A percentile compares a stretch with the other conserved stretches of the same genome.
These are phyloP conservation scores for Donacobius atricapilla DNA, from an alignment of 2,113 vertebrate species.

Conservation along the genomic window DNA sequence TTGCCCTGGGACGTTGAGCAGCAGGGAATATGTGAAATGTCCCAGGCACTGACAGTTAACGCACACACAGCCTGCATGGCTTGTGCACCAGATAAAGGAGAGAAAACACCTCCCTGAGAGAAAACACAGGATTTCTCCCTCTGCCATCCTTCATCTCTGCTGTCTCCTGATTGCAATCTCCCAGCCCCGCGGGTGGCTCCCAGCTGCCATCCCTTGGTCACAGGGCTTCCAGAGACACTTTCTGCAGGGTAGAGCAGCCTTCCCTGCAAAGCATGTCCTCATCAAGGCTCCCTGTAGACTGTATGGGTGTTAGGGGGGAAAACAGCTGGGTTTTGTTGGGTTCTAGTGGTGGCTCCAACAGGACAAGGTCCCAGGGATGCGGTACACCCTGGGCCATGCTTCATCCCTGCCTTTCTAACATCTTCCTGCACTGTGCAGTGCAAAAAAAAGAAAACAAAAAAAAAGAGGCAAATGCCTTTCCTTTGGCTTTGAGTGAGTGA, in stretches of 20 bases:
- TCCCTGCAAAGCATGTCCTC: fast-evolving
- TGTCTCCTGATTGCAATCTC: neutral
- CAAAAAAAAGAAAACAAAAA: neutral
- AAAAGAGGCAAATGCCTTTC: neutral
- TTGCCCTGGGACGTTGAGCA: neutral
- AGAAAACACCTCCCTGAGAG: conserved; percentile 31
- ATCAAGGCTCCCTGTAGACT: fast-evolving
- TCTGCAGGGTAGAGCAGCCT: neutral
- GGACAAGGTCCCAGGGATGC: fast-evolving
- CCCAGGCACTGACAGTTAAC: conserved; percentile 9
- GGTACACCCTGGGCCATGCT: neutral
- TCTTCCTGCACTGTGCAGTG: fast-evolving
- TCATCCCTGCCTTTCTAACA: neutral
- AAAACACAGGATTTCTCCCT: neutral
- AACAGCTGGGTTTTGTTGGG: neutral
- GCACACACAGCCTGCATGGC: neutral
- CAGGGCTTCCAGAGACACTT: neutral
- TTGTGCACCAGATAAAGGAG: neutral
- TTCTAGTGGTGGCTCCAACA: fast-evolving
- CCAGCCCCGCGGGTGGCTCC: neutral
- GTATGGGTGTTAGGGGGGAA: fast-evolving
- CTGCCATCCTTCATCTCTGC: neutral
- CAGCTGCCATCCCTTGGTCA: neutral
- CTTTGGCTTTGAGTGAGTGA: neutral
- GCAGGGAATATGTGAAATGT: neutral